A percentile compares a stretch with the other conserved stretches of the same genome.
Conservation (phyloP, 2,888 invertebrate genomes). For the Drosophila diplacantha region DNA sequence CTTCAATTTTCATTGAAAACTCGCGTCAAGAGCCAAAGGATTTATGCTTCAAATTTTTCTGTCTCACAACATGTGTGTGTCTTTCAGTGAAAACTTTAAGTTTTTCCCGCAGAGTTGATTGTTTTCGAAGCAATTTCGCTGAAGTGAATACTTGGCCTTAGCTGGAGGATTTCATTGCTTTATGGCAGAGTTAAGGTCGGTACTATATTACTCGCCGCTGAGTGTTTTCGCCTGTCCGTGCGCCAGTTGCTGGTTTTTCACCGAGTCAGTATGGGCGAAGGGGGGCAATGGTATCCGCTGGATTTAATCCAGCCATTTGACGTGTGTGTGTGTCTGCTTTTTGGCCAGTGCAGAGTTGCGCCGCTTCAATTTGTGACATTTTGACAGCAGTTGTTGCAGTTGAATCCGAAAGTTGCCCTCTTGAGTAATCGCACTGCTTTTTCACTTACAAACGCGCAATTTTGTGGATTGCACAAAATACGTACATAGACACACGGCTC, state of each 20-base stretch:
- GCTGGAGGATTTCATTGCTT: constrained; percentile 20
- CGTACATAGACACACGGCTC: constrained; percentile 6
- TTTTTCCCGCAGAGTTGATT: constrained; percentile 6
- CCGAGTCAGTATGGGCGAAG: constrained; percentile 16
- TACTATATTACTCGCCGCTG: constrained; percentile 11
- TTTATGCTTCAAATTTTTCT: background rate
- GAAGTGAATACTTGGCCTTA: constrained; percentile 20
- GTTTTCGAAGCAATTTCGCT: constrained; percentile 14
- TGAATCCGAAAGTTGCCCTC: constrained; percentile 69
- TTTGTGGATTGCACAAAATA: constrained; percentile 60
- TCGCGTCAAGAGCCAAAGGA: background rate
- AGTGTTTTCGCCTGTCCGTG: constrained; percentile 23
- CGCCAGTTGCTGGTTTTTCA: constrained; percentile 52
- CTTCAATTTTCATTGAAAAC: background rate
- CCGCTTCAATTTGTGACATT: constrained; percentile 72
- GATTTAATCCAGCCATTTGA: constrained; percentile 23
- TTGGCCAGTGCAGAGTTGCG: constrained; percentile 40
- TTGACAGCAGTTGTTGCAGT: constrained; percentile 73
- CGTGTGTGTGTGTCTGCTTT: constrained; percentile 15
- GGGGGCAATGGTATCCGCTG: constrained; percentile 41
- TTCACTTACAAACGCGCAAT: constrained; percentile 69
- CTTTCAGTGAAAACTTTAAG: background rate
- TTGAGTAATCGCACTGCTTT: constrained; percentile 71
- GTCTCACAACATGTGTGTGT: background rate
- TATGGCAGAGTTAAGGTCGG: constrained; percentile 17